phyloP scores from a whole-genome alignment of 2,888 invertebrate species.

The Campaea margaritaria region DNA sequence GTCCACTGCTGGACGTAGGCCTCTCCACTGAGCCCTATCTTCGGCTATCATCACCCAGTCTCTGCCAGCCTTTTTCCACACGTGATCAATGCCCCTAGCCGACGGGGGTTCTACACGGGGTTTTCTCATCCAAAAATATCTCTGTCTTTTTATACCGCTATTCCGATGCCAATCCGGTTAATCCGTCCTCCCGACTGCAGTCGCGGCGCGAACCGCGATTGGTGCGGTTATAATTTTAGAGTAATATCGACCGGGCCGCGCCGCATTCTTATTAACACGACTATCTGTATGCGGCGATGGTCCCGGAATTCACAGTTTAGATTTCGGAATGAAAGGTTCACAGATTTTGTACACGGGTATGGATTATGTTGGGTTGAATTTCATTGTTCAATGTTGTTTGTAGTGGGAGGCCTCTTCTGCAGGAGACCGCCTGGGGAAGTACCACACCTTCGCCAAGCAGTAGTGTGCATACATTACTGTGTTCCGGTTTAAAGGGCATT shows the following conservation, averaged over 20 bases:
- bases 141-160: neutral
- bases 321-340: neutral
- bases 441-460: too few species aligned
- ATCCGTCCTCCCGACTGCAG: slow-evolving; percentile 10
- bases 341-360: neutral
- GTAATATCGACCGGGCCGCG: slow-evolving; percentile 43
- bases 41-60: too few species aligned
- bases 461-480: too few species aligned
- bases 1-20: too few species aligned
- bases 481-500: too few species aligned
- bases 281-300: slow-evolving; percentile 7
- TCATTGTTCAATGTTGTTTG: too few species aligned
- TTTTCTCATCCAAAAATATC: too few species aligned
- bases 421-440: too few species aligned
- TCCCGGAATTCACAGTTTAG: slow-evolving; percentile 1
- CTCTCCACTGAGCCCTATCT: too few species aligned
- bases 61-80: too few species aligned
- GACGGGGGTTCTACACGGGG: neutral
- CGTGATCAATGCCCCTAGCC: neutral
- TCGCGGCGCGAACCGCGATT: neutral
- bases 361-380: too few species aligned
- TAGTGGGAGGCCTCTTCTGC: too few species aligned
- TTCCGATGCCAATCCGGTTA: slow-evolving; percentile 2
- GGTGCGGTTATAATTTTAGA: slow-evolving; percentile 43
- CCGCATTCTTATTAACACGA: slow-evolving; percentile 39